Evolutionary conservation across 64 coral and sea anemone species (phyloP), one percentile per base, ranked within the genome.

Genomic region (Hydrozoanthus tunicans): DNA sequence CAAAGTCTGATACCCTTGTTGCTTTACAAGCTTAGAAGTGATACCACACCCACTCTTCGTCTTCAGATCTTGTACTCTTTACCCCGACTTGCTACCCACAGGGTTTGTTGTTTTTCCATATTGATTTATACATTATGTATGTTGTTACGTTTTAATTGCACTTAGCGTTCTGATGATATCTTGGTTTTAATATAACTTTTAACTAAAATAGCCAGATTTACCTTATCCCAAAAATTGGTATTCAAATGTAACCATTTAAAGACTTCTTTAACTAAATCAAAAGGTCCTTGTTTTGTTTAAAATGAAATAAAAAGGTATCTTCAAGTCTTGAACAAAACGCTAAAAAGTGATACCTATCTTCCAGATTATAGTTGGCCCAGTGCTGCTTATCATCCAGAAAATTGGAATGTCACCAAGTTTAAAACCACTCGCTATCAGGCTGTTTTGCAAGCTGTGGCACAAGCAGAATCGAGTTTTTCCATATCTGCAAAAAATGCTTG

Each of bases 1-100:
- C 91, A 89, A 60, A 83, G 73, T 73, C 91, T 98, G 64, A 82
- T 98, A 14, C 94, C 96, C 6, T 62, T 98, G 71, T 58, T 98
- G 56, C 83, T 98, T 64, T 98, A 92, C 83, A 98, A 98, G 75
- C 91, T 98, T 73, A 89, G 94, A 17, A 93, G 86, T 81, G 89
- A 95, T 79, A 79, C 15, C 11, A 43, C 88, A 20, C 17, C 96
- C 20, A 86, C 89, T 59, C 70, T 95, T 60, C 94, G 95, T 24
- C 93, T 93, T 70, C 53, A 89, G 43, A 59, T 95, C 26, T 77
- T 98, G 6, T 93, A 95, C 26, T 90, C 91, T 13, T 93, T 98
- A 75, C 96, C 96, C 56, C 70, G 83, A 89, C 89, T 98, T 78
- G 94, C 91, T 3, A 93, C 90, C 14, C 96, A 98, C 72, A 95